phyloP scores from a whole-genome alignment of 2,888 invertebrate genomes.

The Ditula angustiorana region DNA sequence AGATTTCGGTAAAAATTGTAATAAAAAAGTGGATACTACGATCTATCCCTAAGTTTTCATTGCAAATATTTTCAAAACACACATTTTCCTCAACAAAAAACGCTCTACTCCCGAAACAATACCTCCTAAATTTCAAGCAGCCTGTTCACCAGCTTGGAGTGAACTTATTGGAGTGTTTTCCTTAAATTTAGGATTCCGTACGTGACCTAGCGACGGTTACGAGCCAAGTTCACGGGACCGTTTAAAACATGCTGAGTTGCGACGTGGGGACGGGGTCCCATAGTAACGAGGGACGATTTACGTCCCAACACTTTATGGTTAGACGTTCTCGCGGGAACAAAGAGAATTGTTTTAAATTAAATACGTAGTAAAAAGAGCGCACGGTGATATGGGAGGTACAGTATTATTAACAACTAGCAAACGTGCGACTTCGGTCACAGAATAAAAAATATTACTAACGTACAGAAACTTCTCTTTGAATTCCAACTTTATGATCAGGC shows the following conservation, averaged over 20 bases:
- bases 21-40: no score
- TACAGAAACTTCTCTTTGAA: no score
- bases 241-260: conserved; percentile 34
- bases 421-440: no score
- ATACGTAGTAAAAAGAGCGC: no score
- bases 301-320: neutral
- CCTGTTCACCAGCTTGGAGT: neutral
- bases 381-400: no score
- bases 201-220: conserved; percentile 39
- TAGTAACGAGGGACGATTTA: conserved; percentile 11
- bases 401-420: no score
- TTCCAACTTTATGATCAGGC: no score
- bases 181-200: conserved; percentile 73
- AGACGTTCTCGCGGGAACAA: neutral
- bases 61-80: no score
- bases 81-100: neutral
- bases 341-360: no score
- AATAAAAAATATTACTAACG: no score
- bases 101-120: neutral
- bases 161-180: conserved; percentile 74
- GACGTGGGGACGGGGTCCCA: conserved; percentile 24
- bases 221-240: conserved; percentile 38
- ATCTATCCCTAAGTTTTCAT: no score
- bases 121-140: neutral
- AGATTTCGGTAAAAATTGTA: no score